A percentile compares a stretch with the other conserved stretches of the same genome.
phyloP scores from a whole-genome alignment of 2,797 vertebrate genomes.

The Syngnathus acus region DNA sequence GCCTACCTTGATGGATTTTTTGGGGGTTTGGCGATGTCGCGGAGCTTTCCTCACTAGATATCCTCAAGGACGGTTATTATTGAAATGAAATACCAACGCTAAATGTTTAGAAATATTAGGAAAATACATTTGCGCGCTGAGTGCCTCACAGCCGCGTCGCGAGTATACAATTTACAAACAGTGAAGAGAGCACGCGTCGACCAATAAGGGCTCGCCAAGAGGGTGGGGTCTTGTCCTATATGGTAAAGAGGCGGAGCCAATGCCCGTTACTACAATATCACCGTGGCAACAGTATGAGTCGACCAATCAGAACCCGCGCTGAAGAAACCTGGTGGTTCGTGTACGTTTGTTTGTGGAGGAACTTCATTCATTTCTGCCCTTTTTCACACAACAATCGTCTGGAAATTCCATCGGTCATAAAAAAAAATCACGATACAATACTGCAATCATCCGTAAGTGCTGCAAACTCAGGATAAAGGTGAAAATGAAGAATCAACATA shows the following conservation, averaged over 20 bases:
- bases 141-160: conserved; percentile 45
- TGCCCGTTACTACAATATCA: conserved; percentile 60
- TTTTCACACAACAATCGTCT: conserved; percentile 60
- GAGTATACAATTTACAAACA: conserved; percentile 67
- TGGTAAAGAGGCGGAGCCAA: conserved; percentile 55
- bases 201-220: conserved; percentile 61
- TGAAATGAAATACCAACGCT: conserved; percentile 51
- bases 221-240: conserved; percentile 50
- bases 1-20: conserved; percentile 38
- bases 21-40: conserved; percentile 32
- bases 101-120: conserved; percentile 45
- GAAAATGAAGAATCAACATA: conserved; percentile 1
- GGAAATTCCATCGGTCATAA: conserved; percentile 23
- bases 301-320: conserved; percentile 57
- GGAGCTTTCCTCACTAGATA: conserved; percentile 5
- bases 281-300: conserved; percentile 58
- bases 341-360: conserved; percentile 55
- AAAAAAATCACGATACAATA: conserved; percentile 24
- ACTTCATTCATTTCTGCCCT: conserved; percentile 57
- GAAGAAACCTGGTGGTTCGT: conserved; percentile 74
- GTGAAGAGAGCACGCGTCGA: conserved; percentile 31
- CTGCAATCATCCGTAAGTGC: neutral
- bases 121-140: conserved; percentile 73
- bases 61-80: conserved; percentile 27
- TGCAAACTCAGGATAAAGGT: neutral